Conservation (phyloP, 2,888 invertebrate genomes). For the Drosophila nigritarsus region DNA sequence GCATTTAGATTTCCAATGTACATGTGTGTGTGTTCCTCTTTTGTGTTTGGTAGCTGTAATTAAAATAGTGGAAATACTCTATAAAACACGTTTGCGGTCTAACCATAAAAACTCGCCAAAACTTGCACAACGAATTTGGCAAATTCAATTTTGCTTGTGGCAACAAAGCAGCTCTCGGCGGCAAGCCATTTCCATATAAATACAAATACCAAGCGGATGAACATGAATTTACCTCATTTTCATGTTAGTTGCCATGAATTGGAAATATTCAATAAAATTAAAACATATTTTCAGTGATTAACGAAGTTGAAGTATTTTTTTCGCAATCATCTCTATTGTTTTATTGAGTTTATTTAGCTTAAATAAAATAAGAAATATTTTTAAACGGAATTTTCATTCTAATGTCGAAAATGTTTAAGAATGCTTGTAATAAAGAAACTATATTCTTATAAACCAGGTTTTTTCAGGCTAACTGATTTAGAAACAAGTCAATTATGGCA, state of each 20-base stretch:
- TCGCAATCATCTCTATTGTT: neutral
- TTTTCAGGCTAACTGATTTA: neutral
- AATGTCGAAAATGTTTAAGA: neutral
- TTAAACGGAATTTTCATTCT: neutral
- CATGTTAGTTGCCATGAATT: neutral
- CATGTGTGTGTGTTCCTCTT: slow-evolving; percentile 1
- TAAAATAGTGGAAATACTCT: slow-evolving; percentile 74
- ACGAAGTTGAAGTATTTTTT: neutral
- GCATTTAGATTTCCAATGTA: slow-evolving; percentile 34
- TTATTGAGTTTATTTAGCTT: neutral
- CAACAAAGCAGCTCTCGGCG: slow-evolving; percentile 13
- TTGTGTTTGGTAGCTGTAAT: slow-evolving; percentile 61
- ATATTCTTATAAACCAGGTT: neutral
- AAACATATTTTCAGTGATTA: slow-evolving; percentile 2
- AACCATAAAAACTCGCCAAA: slow-evolving; percentile 51
- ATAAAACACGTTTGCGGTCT: slow-evolving; percentile 59
- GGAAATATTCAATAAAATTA: neutral
- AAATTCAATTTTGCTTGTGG: slow-evolving; percentile 32
- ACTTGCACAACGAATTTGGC: slow-evolving; percentile 30
- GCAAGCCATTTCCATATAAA: slow-evolving; percentile 22
- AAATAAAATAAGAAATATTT: neutral
- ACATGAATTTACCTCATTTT: neutral
- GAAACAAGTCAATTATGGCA: neutral
- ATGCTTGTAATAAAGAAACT: neutral
- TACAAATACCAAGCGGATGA: neutral